Percentiles rank a stretch among this genome's conserved stretches.
Evolutionary conservation across 2,113 vertebrate species (phyloP).

Genomic region (Butorides virescens): DNA sequence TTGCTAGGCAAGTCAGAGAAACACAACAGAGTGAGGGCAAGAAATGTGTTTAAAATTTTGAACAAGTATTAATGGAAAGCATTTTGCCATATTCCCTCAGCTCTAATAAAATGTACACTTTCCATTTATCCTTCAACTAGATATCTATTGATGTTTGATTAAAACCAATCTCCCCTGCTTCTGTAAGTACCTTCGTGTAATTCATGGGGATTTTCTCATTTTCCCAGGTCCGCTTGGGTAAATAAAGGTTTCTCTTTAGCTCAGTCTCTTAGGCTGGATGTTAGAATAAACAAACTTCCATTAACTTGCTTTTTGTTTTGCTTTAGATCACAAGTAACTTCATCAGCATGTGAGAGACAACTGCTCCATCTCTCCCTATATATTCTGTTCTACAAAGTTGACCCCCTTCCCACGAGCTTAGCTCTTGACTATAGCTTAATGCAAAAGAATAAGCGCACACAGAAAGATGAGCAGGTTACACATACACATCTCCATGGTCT

Average conservation of each 20-base stretch:
- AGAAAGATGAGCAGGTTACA: neutral
- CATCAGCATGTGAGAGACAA: neutral
- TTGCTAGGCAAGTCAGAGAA: neutral
- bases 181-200: conserved; percentile 32
- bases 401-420: neutral
- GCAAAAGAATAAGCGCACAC: neutral
- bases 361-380: neutral
- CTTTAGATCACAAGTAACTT: conserved; percentile 11
- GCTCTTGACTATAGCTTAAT: neutral
- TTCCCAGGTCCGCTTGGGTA: conserved; percentile 43
- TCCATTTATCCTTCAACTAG: conserved; percentile 43
- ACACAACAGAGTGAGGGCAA: neutral
- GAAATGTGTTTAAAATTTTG: conserved; percentile 41
- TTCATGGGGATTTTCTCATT: conserved; percentile 63
- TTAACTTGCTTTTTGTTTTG: conserved; percentile 41
- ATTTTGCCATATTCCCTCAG: conserved; percentile 28
- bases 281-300: conserved; percentile 27
- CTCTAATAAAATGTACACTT: conserved; percentile 37
- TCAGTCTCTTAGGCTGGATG: neutral
- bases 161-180: conserved; percentile 26
- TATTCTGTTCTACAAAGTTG: neutral
- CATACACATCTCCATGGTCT: neutral
- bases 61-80: conserved; percentile 32
- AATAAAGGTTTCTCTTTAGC: conserved; percentile 39
- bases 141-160: conserved; percentile 63